Conservation (phyloP, 1,140 invertebrate genomes). For the Papilio aristodemus region DNA sequence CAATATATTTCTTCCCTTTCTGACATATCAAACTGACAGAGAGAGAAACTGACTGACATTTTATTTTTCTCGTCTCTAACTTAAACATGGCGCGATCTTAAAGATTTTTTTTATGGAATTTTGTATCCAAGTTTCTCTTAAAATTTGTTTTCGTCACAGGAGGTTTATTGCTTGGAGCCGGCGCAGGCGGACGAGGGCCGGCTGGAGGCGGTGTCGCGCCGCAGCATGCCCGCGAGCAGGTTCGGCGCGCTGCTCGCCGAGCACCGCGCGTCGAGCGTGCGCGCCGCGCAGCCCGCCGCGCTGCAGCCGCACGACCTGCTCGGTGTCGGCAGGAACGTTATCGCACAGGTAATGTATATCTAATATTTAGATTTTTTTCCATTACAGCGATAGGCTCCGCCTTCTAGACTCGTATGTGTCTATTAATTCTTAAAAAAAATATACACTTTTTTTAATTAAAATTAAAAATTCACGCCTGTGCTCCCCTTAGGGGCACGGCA, state of each 20-base stretch:
- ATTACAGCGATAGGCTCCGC: no score
- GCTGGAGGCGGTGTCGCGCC: conserved; percentile 57
- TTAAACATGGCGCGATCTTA: not conserved
- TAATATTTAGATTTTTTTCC: not conserved
- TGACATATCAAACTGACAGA: no score
- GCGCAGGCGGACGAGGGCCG: conserved; percentile 41
- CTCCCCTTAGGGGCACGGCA: no score
- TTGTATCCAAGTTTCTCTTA: not conserved
- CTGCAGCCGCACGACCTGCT: conserved; percentile 35
- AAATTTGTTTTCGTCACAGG: conserved; percentile 46
- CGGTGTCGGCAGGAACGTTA: conserved; percentile 42
- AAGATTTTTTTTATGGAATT: not conserved
- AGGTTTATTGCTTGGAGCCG: conserved; percentile 65
- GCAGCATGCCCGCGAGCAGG: conserved; percentile 52
- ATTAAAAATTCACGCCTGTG: no score
- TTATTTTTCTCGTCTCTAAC: not conserved
- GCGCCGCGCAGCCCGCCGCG: conserved; percentile 9
- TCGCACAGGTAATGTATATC: conserved; percentile 45
- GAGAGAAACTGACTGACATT: no score
- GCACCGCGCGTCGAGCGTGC: conserved; percentile 51
- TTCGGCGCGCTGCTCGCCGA: conserved; percentile 62
- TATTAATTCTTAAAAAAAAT: no score
- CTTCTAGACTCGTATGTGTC: no score
- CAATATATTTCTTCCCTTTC: no score
- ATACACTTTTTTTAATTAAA: no score